Percentiles rank a stretch among this genome's conserved stretches.
phyloP scores from a whole-genome alignment of 1,140 invertebrate species.

The Drosophila nikananu region DNA sequence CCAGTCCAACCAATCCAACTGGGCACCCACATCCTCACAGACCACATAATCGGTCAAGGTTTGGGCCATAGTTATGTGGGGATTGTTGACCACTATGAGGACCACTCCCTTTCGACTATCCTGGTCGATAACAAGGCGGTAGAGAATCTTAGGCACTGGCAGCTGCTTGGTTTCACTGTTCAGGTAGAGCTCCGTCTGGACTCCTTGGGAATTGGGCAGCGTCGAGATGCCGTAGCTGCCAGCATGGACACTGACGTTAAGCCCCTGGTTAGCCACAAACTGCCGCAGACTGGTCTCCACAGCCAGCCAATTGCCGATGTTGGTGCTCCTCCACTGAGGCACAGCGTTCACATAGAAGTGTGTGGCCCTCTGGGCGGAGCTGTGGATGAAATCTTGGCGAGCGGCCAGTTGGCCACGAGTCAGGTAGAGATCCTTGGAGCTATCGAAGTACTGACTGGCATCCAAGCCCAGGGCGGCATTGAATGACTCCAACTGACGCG shows the following conservation, averaged over 20 bases:
- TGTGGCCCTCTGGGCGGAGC: slow-evolving; percentile 87
- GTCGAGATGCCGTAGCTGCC: slow-evolving; percentile 86
- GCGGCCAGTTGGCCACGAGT: slow-evolving; percentile 88
- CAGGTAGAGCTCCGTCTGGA: slow-evolving; percentile 85
- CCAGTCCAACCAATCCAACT: slow-evolving; percentile 87
- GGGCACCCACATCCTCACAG: slow-evolving; percentile 86
- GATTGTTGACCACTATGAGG: slow-evolving; percentile 88
- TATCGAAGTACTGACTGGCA: slow-evolving; percentile 66
- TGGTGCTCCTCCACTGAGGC: slow-evolving; percentile 89
- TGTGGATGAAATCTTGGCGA: slow-evolving; percentile 88
- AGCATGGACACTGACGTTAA: slow-evolving; percentile 87
- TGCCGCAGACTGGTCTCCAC: slow-evolving; percentile 85
- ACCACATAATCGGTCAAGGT: slow-evolving; percentile 85
- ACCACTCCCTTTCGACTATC: slow-evolving; percentile 85
- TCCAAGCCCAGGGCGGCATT: slow-evolving; percentile 39
- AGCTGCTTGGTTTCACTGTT: slow-evolving; percentile 80
- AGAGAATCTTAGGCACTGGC: slow-evolving; percentile 87
- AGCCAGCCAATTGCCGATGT: slow-evolving; percentile 88
- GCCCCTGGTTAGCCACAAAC: slow-evolving; percentile 70
- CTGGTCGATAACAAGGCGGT: slow-evolving; percentile 87
- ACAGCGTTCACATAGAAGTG: slow-evolving; percentile 89
- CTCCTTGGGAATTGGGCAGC: slow-evolving; percentile 85
- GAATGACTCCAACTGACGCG: slow-evolving; percentile 55
- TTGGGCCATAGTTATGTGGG: slow-evolving; percentile 82
- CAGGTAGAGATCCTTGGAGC: slow-evolving; percentile 84